Conservation (phyloP, 2,888 invertebrate genomes). For the Drosophila fungiperda region DNA sequence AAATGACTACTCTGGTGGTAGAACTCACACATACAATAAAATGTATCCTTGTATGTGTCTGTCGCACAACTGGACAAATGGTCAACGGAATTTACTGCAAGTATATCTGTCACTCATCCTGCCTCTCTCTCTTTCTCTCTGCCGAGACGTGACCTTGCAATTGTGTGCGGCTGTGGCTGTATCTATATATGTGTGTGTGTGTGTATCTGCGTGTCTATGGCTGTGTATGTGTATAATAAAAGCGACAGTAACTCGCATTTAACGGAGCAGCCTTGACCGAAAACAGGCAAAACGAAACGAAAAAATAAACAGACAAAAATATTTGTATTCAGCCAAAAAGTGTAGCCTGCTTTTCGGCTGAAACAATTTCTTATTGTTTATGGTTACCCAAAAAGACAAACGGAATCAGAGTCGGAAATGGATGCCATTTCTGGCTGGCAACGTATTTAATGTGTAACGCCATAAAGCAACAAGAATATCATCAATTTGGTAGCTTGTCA, state of each 20-base stretch:
- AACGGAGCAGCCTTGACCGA: constrained; percentile 64
- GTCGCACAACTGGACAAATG: constrained; percentile 44
- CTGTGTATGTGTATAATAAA: constrained; percentile 24
- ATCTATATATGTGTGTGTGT: constrained; percentile 8
- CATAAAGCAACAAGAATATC: constrained; percentile 21
- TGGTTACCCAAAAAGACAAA: constrained; percentile 15
- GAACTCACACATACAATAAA: not conserved
- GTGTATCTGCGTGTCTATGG: constrained; percentile 14
- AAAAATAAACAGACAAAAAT: constrained; percentile 32
- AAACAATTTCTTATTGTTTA: constrained; percentile 1
- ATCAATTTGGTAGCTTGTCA: constrained; percentile 30
- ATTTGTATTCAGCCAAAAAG: constrained; percentile 20
- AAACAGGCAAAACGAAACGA: constrained; percentile 44
- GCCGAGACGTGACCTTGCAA: constrained; percentile 33
- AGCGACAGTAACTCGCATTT: constrained; percentile 40
- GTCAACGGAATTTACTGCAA: constrained; percentile 42
- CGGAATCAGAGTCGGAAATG: constrained; percentile 40
- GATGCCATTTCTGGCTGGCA: constrained; percentile 6
- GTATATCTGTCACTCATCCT: constrained; percentile 8
- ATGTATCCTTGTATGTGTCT: not conserved
- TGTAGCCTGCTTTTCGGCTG: constrained; percentile 36
- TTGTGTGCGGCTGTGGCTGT: constrained; percentile 16
- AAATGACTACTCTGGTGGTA: not conserved
- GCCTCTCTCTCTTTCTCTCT: constrained; percentile 1
- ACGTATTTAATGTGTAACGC: constrained; percentile 18